phyloP scores from a whole-genome alignment of 1,140 invertebrate species.

The Lepidostoma basale region DNA sequence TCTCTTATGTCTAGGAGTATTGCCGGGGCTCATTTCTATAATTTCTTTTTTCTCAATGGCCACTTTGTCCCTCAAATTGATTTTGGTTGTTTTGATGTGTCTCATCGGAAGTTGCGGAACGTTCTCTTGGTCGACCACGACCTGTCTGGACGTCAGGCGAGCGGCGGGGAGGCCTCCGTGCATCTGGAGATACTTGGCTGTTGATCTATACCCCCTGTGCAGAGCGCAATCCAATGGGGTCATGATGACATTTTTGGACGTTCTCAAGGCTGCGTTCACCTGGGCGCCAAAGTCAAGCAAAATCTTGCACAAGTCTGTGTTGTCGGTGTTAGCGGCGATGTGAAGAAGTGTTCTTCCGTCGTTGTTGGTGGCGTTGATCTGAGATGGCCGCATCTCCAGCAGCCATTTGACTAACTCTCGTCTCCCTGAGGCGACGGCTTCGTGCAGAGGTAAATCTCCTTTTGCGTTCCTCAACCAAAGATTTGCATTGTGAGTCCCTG shows the following conservation, averaged over 20 bases:
- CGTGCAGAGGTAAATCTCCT: constrained; percentile 91
- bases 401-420: constrained; percentile 88
- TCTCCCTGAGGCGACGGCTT: constrained; percentile 90
- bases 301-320: constrained; percentile 91
- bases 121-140: constrained; percentile 55
- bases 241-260: constrained; percentile 79
- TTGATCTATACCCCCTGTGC: constrained; percentile 81
- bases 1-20: constrained; percentile 35
- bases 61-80: constrained; percentile 58
- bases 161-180: constrained; percentile 83
- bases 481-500: constrained; percentile 83
- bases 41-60: constrained; percentile 60
- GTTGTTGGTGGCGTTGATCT: constrained; percentile 88
- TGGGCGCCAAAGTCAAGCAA: constrained; percentile 80
- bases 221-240: constrained; percentile 91
- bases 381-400: constrained; percentile 77
- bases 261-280: constrained; percentile 83
- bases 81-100: constrained; percentile 60
- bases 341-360: constrained; percentile 93
- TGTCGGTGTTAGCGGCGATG: constrained; percentile 92
- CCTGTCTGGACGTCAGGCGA: constrained; percentile 64
- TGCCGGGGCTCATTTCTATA: constrained; percentile 51
- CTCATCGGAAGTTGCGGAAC: constrained; percentile 55
- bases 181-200: constrained; percentile 91
- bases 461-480: constrained; percentile 91